Evolutionary conservation across 2,797 vertebrate species (phyloP).

Genomic region (Luscinia luscinia): DNA sequence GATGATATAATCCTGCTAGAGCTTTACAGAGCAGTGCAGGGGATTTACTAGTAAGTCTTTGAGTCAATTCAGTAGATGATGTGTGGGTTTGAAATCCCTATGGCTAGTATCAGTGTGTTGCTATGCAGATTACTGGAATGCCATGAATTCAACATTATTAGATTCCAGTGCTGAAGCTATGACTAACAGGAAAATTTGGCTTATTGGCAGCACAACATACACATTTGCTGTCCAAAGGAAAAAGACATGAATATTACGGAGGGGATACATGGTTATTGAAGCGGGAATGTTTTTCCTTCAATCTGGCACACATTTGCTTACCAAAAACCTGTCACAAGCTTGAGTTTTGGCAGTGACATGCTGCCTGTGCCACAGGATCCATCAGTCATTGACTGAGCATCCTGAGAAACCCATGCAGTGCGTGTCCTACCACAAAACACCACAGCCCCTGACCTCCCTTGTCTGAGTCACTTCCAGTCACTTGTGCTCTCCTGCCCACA

Average conservation of each 20-base stretch:
- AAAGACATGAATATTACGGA: not conserved
- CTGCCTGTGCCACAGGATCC: not conserved
- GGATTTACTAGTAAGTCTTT: slow-evolving; percentile 59
- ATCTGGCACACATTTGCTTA: not conserved
- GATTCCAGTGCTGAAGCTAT: slow-evolving; percentile 12
- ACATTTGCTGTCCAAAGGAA: not conserved
- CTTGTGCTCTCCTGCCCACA: not conserved
- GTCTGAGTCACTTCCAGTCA: not conserved
- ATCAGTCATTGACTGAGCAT: not conserved
- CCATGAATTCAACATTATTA: not conserved
- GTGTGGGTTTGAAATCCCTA: slow-evolving; percentile 16
- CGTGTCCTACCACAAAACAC: not conserved
- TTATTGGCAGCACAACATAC: not conserved
- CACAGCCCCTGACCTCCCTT: not conserved
- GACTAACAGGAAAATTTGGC: slow-evolving; percentile 18
- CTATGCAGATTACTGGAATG: slow-evolving; percentile 52
- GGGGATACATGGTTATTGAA: not conserved
- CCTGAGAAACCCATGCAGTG: not conserved
- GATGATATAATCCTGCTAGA: slow-evolving; percentile 53
- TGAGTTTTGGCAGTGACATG: not conserved
- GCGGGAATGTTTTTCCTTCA: not conserved
- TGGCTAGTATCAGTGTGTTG: slow-evolving; percentile 19
- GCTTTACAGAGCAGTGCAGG: slow-evolving; percentile 25
- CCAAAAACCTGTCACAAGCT: not conserved
- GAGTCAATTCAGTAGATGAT: slow-evolving; percentile 52